Evolutionary conservation across 1,140 invertebrate species (phyloP), one percentile per base, ranked within the genome.

Genomic region (Mactra quadrangularis): DNA sequence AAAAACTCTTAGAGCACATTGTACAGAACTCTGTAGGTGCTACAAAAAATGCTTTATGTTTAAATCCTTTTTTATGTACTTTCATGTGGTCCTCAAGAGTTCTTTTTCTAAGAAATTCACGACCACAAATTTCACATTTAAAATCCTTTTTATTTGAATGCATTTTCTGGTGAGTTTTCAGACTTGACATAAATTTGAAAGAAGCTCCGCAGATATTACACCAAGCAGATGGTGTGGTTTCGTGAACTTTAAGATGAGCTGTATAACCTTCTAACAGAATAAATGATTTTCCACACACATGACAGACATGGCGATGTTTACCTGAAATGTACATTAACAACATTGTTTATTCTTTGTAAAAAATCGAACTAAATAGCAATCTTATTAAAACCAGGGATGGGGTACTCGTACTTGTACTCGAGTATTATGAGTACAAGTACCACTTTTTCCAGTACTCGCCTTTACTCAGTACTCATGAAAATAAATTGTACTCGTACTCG

Each of bases 231-330:
- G 45, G 47, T 0, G 6, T 13, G 9, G 0, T 29, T 25, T 78
- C 45, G 45, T 64, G 47, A 2, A 55, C 60, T 22, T 68, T 66
- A 29, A 78, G 53, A 29, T 78, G 76, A 3, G 45, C 25, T 27
- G 38, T 4, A 50, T 66, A 22, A 17, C 35, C 33, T 41, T 68
- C 27, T 13, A 53, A 27, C 22, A 41, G 15, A 22, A 38, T 41
- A 31, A 78, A 78, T 6, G 35, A 59, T 29, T 68, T 78, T 22
- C 76, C 76, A 78, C 76, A 78, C 3, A 66, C 25, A 29, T 78
- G 45, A 29, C 76, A 78, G 27, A 68, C 38, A 68, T 38, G 68
- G n/a, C 33, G 27, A 31, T 31, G 41, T 3, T 17, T 50, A 31
- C 74, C 74, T 76, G 74, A 62, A 62, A 64, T 41, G 25, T 25